A percentile compares a stretch with the other conserved stretches of the same genome.
Conservation (phyloP, 1,140 invertebrate genomes). For the Apocrypta bakeri region DNA sequence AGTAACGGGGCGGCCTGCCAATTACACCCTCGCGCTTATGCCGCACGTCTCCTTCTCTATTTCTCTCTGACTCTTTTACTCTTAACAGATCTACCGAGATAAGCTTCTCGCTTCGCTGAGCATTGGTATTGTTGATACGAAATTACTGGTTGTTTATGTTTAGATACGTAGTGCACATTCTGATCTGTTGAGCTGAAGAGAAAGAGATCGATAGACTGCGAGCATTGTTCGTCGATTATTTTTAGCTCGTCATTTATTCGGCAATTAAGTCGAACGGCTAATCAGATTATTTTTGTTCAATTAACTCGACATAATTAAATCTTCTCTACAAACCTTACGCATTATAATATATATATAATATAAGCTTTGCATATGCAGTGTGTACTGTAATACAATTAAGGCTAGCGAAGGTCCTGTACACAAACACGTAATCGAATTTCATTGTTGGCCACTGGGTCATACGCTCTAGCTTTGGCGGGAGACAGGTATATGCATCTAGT, state of each 20-base stretch:
- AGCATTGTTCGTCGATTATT: too few species aligned
- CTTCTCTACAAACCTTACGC: too few species aligned
- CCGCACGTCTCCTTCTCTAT: too few species aligned
- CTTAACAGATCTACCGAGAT: conserved; percentile 8
- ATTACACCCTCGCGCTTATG: conserved; percentile 51
- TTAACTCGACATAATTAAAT: too few species aligned
- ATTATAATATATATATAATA: too few species aligned
- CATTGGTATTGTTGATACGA: conserved; percentile 25
- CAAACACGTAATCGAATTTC: conserved; percentile 38
- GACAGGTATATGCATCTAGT: too few species aligned
- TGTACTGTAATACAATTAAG: conserved; percentile 22
- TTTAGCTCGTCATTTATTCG: too few species aligned
- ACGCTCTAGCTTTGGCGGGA: not conserved
- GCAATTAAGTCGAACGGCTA: too few species aligned
- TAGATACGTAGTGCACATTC: not conserved
- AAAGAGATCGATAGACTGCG: too few species aligned
- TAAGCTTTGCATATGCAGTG: too few species aligned
- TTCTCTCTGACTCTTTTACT: not conserved
- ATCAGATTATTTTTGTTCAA: too few species aligned
- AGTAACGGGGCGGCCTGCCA: conserved; percentile 45
- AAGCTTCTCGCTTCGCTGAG: conserved; percentile 36
- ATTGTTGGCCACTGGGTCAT: conserved; percentile 43
- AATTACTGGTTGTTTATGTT: conserved; percentile 21
- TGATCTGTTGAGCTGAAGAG: too few species aligned
- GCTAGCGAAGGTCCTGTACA: not conserved